phyloP scores from a whole-genome alignment of 2,888 invertebrate species.

The Dryobota labecula region DNA sequence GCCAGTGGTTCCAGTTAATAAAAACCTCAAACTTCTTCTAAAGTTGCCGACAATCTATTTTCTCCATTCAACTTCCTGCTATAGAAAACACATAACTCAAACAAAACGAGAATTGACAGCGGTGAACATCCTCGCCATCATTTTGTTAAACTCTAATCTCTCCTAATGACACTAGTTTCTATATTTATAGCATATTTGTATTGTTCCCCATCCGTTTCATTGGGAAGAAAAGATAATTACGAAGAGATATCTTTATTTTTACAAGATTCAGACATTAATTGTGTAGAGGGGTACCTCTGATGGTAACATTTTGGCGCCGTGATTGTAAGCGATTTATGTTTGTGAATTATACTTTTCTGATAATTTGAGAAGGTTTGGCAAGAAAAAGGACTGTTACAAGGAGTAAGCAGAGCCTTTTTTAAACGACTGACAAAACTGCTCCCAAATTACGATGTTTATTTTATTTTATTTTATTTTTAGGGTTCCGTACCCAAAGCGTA shows the following conservation, averaged over 20 bases:
- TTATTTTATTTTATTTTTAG: no score
- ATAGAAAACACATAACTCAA: constrained; percentile 15
- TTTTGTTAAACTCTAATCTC: constrained; percentile 48
- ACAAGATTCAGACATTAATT: constrained; percentile 21
- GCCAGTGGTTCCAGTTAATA: not conserved
- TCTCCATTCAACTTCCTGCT: not conserved
- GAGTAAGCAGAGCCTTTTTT: no score
- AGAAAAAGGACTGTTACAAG: not conserved
- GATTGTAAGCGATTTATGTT: not conserved
- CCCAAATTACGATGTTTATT: no score
- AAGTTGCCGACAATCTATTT: not conserved
- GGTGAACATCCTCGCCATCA: constrained; percentile 36
- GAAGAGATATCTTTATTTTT: constrained; percentile 44
- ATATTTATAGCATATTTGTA: constrained; percentile 62
- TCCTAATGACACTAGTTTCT: constrained; percentile 54
- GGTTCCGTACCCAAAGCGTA: no score
- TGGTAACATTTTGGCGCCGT: constrained; percentile 13
- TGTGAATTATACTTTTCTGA: not conserved
- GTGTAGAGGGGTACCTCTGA: not conserved
- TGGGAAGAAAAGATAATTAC: constrained; percentile 52
- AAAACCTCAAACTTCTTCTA: not conserved
- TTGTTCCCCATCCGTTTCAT: constrained; percentile 42
- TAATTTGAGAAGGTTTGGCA: not conserved
- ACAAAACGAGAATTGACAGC: constrained; percentile 9
- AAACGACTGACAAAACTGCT: no score